Evolutionary conservation across 2,888 invertebrate species (phyloP).

Genomic region (Marasmarcha lunaedactyla): DNA sequence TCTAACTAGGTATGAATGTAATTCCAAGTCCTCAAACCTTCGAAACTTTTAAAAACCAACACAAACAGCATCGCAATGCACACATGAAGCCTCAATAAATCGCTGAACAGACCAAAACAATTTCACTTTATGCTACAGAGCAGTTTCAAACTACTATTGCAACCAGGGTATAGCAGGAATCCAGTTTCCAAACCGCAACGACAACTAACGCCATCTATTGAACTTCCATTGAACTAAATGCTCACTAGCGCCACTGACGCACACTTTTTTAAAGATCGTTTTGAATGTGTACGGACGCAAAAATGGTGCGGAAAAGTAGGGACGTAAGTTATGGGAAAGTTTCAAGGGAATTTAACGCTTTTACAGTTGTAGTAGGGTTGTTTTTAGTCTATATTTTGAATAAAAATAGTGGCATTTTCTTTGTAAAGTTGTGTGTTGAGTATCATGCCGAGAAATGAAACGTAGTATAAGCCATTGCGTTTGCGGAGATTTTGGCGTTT

Average conservation of each 20-base stretch:
- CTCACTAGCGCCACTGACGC: conserved; percentile 52
- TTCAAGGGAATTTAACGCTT: too few relatives aligned
- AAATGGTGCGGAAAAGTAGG: conserved; percentile 23
- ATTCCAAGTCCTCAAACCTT: too few relatives aligned
- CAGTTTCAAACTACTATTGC: conserved; percentile 36
- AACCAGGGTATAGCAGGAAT: conserved; percentile 20
- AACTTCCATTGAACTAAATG: conserved; percentile 22
- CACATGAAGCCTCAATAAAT: conserved; percentile 8
- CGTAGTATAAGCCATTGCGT: too few relatives aligned
- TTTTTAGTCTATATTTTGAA: too few relatives aligned
- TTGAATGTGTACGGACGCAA: conserved; percentile 42
- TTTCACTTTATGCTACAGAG: conserved; percentile 21
- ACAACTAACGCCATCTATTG: conserved; percentile 44
- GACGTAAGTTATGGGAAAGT: too few relatives aligned
- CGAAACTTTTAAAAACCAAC: too few relatives aligned
- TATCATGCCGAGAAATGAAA: too few relatives aligned
- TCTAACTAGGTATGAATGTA: too few relatives aligned
- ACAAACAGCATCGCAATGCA: too few relatives aligned
- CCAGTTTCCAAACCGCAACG: conserved; percentile 29
- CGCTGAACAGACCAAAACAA: conserved; percentile 3
- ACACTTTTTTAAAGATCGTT: conserved; percentile 33
- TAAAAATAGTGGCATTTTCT: too few relatives aligned
- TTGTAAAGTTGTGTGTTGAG: too few relatives aligned
- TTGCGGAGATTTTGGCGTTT: not conserved
- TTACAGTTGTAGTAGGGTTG: too few relatives aligned